phyloP scores from a whole-genome alignment of 2,888 invertebrate genomes.

The Ceraclea dissimilis region DNA sequence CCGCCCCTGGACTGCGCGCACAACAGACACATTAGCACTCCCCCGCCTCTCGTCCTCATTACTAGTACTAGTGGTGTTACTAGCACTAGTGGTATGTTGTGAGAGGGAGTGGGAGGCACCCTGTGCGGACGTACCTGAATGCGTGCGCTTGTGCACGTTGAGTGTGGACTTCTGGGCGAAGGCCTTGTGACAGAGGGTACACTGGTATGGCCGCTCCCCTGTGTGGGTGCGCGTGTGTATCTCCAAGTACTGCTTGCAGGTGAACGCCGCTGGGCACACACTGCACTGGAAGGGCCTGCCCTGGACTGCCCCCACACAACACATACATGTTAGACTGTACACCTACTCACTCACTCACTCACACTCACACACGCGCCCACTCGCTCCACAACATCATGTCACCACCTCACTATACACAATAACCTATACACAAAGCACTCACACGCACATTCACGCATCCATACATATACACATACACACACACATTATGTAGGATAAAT shows the following conservation, averaged over 20 bases:
- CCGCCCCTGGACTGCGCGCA: slow-evolving; percentile 46
- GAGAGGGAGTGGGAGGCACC: slow-evolving; percentile 8
- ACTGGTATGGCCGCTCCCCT: slow-evolving; percentile 55
- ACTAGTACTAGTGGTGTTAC: slow-evolving; percentile 4
- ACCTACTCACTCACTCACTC: slow-evolving; percentile 11
- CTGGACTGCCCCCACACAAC: slow-evolving; percentile 48
- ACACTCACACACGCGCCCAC: slow-evolving; percentile 19
- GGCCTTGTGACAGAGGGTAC: slow-evolving; percentile 70
- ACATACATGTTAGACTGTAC: slow-evolving; percentile 35
- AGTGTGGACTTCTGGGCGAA: slow-evolving; percentile 78
- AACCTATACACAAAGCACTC: neutral
- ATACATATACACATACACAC: neutral
- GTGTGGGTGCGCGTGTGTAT: slow-evolving; percentile 57
- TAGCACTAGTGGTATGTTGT: slow-evolving; percentile 1
- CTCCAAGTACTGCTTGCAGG: slow-evolving; percentile 53
- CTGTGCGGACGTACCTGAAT: slow-evolving; percentile 49
- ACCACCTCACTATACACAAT: neutral
- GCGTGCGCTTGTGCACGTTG: slow-evolving; percentile 73
- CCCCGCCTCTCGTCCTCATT: slow-evolving; percentile 28
- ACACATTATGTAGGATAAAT: no score
- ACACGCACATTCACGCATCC: neutral
- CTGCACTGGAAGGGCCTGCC: slow-evolving; percentile 53
- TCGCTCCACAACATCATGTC: neutral
- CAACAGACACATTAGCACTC: slow-evolving; percentile 17
- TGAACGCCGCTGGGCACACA: slow-evolving; percentile 53